Percentiles rank a stretch among this genome's conserved stretches.
Conservation (phyloP, 2,797 vertebrate genomes). For the Sebastes diaconus region DNA sequence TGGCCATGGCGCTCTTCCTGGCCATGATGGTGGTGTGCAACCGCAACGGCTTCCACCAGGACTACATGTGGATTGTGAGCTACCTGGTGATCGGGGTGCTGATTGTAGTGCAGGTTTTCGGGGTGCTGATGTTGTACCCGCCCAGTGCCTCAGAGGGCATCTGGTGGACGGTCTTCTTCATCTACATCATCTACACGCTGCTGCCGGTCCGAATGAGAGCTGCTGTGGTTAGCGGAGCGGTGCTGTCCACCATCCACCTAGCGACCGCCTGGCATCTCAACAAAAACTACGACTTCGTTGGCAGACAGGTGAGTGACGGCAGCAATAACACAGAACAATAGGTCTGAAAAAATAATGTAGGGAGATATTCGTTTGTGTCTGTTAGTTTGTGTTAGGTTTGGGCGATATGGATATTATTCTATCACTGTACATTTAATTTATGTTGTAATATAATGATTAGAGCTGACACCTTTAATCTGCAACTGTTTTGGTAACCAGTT, state of each 20-base stretch:
- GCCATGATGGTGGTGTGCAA: constrained; percentile 95
- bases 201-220: constrained; percentile 95
- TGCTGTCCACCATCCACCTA: constrained; percentile 88
- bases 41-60: constrained; percentile 94
- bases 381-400: neutral
- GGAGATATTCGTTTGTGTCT: neutral
- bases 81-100: constrained; percentile 92
- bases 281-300: constrained; percentile 84
- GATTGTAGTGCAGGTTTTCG: constrained; percentile 88
- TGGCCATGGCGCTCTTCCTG: constrained; percentile 89
- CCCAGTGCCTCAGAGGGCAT: constrained; percentile 90
- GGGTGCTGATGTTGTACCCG: constrained; percentile 84
- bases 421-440: neutral
- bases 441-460: neutral
- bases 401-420: neutral
- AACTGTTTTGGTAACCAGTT: neutral
- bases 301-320: constrained; percentile 86
- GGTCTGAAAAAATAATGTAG: neutral
- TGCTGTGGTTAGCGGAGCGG: constrained; percentile 88
- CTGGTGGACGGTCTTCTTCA: constrained; percentile 97
- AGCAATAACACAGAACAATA: neutral
- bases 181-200: constrained; percentile 97
- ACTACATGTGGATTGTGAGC: constrained; percentile 98
- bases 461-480: neutral
- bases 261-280: constrained; percentile 91